Evolutionary conservation across 2,113 vertebrate species (phyloP), one percentile per base, ranked within the genome.

Genomic region (Ailurus styani): DNA sequence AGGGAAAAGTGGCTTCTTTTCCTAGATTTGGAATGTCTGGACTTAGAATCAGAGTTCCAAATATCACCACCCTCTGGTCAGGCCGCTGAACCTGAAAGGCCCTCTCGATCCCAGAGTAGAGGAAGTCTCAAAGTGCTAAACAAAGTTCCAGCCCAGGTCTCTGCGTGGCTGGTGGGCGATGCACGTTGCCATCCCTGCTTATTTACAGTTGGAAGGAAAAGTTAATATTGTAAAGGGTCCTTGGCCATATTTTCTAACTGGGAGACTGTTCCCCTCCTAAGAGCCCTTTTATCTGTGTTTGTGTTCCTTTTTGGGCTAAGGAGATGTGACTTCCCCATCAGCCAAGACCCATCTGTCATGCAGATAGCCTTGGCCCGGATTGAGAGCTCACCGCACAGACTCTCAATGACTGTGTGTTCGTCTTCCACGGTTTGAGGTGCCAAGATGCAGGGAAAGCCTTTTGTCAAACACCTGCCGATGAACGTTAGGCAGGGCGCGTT

Each of bases 331-430:
- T 54, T 13, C 23, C 14, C 8, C 52, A 29, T 42, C 15, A 52
- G 68, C 87, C 87, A 42, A n/a, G 83, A n/a, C 23, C 18, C n/a
- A 13, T 60, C 23, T 17, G 21, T 94, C 85, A 13, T 1, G 17
- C 21, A 29, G 85, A 20, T 3, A 2, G 42, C 77, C 88, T 77
- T 40, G 3, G 52, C 9, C 40, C 52, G 66, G 45, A 47, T 2
- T 0, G 23, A 81, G 62, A 86, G 79, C 40, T 60, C 9, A 5
- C 45, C 0, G 0, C 29, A 0, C 52, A 50, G 64, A 70, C 20
- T 50, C 45, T 66, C 54, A 27, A 15, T 60, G 27, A 14, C 0
- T 1, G 1, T 0, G 7, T 0, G 0, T 52, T 70, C 18, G 4
- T 83, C 87, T 86, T 77, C 31, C 27, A 0, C 0, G n/a, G 89